A percentile compares a stretch with the other conserved stretches of the same genome.
Conservation (phyloP, 2,888 invertebrate species). For the Melolontha melolontha region DNA sequence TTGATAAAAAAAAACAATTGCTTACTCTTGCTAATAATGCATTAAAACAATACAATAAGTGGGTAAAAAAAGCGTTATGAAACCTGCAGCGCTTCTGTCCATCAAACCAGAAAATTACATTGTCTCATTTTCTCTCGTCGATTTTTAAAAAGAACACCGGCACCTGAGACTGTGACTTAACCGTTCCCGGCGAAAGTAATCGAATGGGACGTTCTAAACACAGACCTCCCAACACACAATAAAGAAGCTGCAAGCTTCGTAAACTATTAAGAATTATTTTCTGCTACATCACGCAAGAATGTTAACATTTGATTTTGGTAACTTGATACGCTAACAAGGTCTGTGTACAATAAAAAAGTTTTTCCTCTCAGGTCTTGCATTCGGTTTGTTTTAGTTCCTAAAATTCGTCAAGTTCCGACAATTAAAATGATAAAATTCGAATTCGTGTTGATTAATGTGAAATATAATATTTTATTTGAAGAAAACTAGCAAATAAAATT, state of each 20-base stretch:
- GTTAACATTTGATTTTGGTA: conserved; percentile 63
- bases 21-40: conserved; percentile 40
- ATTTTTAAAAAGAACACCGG: conserved; percentile 45
- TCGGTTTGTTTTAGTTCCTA: conserved; percentile 55
- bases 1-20: conserved; percentile 36
- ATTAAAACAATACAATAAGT: conserved; percentile 41
- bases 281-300: conserved; percentile 64
- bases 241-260: conserved; percentile 62
- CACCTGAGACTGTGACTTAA: conserved; percentile 51
- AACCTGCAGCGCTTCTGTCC: conserved; percentile 57
- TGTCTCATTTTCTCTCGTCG: conserved; percentile 60
- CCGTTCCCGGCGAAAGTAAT: conserved; percentile 16
- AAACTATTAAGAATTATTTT: conserved; percentile 63
- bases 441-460: background rate
- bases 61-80: conserved; percentile 35
- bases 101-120: conserved; percentile 64
- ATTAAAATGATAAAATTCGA: conserved; percentile 12
- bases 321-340: conserved; percentile 57
- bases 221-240: conserved; percentile 57
- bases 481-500: too few species aligned
- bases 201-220: conserved; percentile 49
- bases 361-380: conserved; percentile 54
- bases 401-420: conserved; percentile 33
- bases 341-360: conserved; percentile 20
- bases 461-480: conserved; percentile 11